Base-by-base conservation (phyloP, 53 echinoderm and acorn worm genomes). In the Echinometra lucunter region DNA sequence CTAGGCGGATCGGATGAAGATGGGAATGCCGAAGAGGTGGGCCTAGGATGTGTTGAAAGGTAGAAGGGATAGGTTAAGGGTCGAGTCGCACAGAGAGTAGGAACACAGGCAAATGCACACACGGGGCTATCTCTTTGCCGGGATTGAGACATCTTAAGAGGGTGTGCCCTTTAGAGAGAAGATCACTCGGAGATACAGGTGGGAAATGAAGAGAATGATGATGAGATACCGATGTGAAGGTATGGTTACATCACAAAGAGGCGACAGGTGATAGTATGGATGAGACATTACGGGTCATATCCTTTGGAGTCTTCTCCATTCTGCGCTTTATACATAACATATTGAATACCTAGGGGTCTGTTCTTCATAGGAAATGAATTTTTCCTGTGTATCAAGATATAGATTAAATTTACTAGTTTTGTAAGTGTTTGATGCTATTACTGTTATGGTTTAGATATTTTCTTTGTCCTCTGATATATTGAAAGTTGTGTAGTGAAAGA, bases 141-240 rank as follows among this genome's bases (percentile, higher is more conserved):
- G 85, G 49, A 53, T 10, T 78, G 85, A 85, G 85, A 85, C 85
- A 85, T 85, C 85, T 85, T 85, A 30, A 47, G 53, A 85, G 78
- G 47, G 28, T 16, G 7, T 85, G 85, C 49, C 49, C 85, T 49
- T 85, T 85, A 13, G 28, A 47, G 30, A 23, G 81, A 25, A 85
- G 85, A 85, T 85, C 85, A 49, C 53, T 85, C 30, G 11, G 49
- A 47, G 49, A 85, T 85, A 49, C 49, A 85, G 85, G 85, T 85
- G 85, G 85, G 49, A 85, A n/a, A 45, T 49, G 37, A 47, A 49
- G 85, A 85, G 85, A 49, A 85, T 12, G 19, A 17, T 85, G 28
- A 85, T 85, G 28, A 74, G 32, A 74, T 35, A 63, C 63, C 21
- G 19, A 78, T 78, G 78, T 19, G 42, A 42, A 78, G 78, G 18